Evolutionary conservation across 53 echinoderm and acorn worm species (phyloP).

Genomic region (Echinarachnius parma): DNA sequence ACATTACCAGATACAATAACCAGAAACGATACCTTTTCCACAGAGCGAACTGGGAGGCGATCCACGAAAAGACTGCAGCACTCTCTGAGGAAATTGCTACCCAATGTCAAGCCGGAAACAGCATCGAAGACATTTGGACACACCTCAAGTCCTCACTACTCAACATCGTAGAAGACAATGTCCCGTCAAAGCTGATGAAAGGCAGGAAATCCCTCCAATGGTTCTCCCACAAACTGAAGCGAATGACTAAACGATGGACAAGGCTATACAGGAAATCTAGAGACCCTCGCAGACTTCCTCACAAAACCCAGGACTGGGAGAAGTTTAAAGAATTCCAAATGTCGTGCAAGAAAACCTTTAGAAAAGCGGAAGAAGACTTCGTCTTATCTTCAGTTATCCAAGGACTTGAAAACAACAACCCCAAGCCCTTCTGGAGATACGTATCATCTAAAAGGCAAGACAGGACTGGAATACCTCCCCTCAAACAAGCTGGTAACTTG

Average conservation of each 20-base stretch:
- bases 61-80: not conserved
- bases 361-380: slow-evolving; percentile 4
- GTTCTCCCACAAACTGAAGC: slow-evolving; percentile 27
- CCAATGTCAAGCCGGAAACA: not conserved
- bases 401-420: slow-evolving; percentile 7
- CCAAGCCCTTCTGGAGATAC: slow-evolving; percentile 11
- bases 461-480: slow-evolving; percentile 3
- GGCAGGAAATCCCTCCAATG: slow-evolving; percentile 22
- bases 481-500: not conserved
- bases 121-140: not conserved
- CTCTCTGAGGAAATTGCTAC: not conserved
- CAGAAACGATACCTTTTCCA: slow-evolving; percentile 15
- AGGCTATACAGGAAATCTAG: slow-evolving; percentile 21
- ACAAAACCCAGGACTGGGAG: slow-evolving; percentile 10
- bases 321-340: slow-evolving; percentile 23
- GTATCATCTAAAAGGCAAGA: slow-evolving; percentile 1
- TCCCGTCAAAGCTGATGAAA: slow-evolving; percentile 2
- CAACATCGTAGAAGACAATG: slow-evolving; percentile 10
- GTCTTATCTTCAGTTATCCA: slow-evolving; percentile 3
- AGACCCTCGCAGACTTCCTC: not conserved
- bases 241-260: no score
- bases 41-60: slow-evolving; percentile 8
- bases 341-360: not conserved
- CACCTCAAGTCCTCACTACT: slow-evolving; percentile 18
- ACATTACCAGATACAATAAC: slow-evolving; percentile 8